A percentile compares a stretch with the other conserved stretches of the same genome.
Conservation (phyloP, 2,113 vertebrate species). For the Hydropotes inermis region DNA sequence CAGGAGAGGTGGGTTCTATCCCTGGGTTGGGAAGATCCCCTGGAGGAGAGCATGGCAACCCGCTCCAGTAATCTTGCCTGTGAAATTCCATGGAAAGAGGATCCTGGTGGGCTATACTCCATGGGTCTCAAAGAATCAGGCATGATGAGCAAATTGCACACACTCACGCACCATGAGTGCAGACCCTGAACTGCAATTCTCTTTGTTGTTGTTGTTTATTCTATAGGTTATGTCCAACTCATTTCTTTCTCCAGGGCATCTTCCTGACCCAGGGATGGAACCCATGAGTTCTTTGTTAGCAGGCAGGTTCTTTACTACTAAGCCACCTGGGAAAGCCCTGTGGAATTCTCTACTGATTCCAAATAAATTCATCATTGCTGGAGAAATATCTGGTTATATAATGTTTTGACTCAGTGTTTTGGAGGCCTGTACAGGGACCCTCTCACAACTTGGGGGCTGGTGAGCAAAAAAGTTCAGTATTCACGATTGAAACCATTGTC, state of each 20-base stretch:
- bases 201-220: neutral
- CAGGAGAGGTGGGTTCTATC: neutral
- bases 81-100: neutral
- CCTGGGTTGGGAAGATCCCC: neutral
- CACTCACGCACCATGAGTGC: neutral
- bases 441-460: neutral
- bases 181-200: neutral
- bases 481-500: neutral
- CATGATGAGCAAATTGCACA: neutral
- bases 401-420: neutral
- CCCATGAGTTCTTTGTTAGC: neutral
- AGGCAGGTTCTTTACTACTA: neutral
- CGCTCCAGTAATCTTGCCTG: neutral
- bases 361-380: neutral
- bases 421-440: neutral
- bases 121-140: neutral
- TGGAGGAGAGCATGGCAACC: neutral
- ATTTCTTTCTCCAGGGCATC: neutral
- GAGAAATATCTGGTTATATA: neutral
- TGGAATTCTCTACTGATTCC: neutral
- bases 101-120: neutral
- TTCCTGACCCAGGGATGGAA: neutral
- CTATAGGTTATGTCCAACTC: neutral
- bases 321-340: rapidly evolving
- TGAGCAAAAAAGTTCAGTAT: neutral